Percentiles rank a stretch among this genome's conserved stretches.
phyloP scores from a whole-genome alignment of 2,113 vertebrate genomes.

The Actenoides hombroni region DNA sequence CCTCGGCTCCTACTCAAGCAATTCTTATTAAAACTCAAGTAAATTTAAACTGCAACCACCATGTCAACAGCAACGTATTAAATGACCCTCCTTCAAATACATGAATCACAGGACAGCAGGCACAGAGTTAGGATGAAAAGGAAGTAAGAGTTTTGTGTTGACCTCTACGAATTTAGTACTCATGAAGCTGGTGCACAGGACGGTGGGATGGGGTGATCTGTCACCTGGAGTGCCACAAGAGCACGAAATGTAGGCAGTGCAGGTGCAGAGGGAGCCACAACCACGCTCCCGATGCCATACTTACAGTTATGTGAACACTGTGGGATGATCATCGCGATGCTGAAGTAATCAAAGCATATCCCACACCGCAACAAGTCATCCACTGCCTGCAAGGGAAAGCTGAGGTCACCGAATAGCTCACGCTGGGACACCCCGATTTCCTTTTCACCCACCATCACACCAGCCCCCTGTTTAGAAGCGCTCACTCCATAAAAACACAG shows the following conservation, averaged over 20 bases:
- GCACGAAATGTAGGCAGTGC: accelerated
- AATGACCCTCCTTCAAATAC: neutral
- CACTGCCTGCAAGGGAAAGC: slow-evolving; percentile 75
- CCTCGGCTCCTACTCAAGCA: neutral
- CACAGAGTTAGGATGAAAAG: neutral
- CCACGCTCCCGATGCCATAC: slow-evolving; percentile 24
- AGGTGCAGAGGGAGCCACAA: accelerated
- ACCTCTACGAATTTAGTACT: accelerated
- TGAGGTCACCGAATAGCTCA: neutral
- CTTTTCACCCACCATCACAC: neutral
- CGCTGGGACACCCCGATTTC: neutral
- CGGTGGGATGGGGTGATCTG: neutral
- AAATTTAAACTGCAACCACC: neutral
- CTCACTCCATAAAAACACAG: neutral
- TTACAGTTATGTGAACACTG: slow-evolving; percentile 97
- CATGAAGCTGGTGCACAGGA: accelerated
- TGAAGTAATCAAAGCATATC: slow-evolving; percentile 94
- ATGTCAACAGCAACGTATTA: accelerated
- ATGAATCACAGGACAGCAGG: accelerated
- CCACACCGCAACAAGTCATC: slow-evolving; percentile 89
- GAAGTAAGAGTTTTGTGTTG: accelerated
- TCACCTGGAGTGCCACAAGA: accelerated
- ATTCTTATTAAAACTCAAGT: neutral
- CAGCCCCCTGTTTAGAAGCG: neutral
- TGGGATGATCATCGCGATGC: slow-evolving; percentile 90